Base-by-base conservation (phyloP, 1,140 invertebrate genomes). In the Melitaea cinxia region DNA sequence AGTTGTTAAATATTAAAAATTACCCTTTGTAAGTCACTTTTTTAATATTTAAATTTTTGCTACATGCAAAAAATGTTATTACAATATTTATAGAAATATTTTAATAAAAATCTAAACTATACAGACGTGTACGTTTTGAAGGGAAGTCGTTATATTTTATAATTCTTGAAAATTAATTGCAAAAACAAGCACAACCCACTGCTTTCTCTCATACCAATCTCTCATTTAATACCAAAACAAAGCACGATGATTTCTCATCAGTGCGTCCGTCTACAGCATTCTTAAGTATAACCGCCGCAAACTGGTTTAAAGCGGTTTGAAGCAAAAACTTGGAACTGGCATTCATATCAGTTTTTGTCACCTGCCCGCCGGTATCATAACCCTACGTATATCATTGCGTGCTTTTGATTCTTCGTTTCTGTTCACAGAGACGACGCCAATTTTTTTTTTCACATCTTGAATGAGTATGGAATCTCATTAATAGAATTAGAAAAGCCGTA, bases 301-400 rank as follows among this genome's bases (percentile, higher is more conserved):
- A 61, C 54, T 28, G 35, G 45, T 45, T 33, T 71, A 67, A 80
- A 85, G 83, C 58, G 72, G 83, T 88, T 82, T 61, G n/a, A 4
- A 66, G 79, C 76, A 88, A 85, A 88, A 88, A 88, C 74, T 50
- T 24, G 49, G 73, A 62, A 65, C 67, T 61, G 59, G 73, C 77
- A 84, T 88, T 84, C 79, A 82, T 81, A 80, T 77, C 70, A 77
- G 68, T 87, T 87, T 87, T 87, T 87, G 75, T 82, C 77, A 82
- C 76, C 75, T 80, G 68, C 52, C 65, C 57, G 35, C 60, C 59
- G 63, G 67, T 69, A 59, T 64, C 60, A 64, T 69, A 64, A 68
- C 59, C 64, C 61, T 55, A 21, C 37, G 23, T 60, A 68, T 65
- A 71, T 68, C 61, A 67, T 64, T 55, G 45, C 37, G 60, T 67